phyloP scores from a whole-genome alignment of 92 coral and sea anemone genomes.

The Epizoanthus scotinus region DNA sequence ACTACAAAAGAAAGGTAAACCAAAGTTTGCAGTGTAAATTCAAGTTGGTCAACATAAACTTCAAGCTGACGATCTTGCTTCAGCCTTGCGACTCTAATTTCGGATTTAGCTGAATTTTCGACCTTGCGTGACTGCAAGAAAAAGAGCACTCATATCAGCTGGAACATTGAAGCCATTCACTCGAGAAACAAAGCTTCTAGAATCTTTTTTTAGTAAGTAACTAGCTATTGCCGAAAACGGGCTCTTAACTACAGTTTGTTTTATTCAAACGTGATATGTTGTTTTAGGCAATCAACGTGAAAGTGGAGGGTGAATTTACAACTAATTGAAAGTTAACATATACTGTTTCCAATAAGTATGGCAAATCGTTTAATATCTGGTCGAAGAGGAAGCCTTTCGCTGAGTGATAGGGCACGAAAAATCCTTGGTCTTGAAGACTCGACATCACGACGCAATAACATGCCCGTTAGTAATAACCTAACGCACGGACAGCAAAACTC shows the following conservation, averaged over 20 bases:
- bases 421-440: not conserved
- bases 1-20: not conserved
- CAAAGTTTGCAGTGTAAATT: not conserved
- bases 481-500: not conserved
- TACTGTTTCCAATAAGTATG: not conserved
- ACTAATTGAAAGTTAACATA: not conserved
- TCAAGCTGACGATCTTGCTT: not conserved
- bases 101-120: not conserved
- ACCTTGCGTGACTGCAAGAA: constrained; percentile 1
- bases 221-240: not conserved
- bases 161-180: not conserved
- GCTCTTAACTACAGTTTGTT: too few relatives aligned
- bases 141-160: not conserved
- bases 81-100: not conserved
- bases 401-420: constrained; percentile 19
- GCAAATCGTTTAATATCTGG: not conserved
- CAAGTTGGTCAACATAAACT: not conserved
- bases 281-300: not conserved
- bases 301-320: not conserved
- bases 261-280: not conserved
- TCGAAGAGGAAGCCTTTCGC: constrained; percentile 33
- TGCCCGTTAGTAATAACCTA: not conserved
- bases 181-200: not conserved
- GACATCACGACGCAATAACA: not conserved
- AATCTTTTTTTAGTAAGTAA: not conserved